Conservation (phyloP, 2,888 invertebrate genomes). For the Brassicogethes aeneus region DNA sequence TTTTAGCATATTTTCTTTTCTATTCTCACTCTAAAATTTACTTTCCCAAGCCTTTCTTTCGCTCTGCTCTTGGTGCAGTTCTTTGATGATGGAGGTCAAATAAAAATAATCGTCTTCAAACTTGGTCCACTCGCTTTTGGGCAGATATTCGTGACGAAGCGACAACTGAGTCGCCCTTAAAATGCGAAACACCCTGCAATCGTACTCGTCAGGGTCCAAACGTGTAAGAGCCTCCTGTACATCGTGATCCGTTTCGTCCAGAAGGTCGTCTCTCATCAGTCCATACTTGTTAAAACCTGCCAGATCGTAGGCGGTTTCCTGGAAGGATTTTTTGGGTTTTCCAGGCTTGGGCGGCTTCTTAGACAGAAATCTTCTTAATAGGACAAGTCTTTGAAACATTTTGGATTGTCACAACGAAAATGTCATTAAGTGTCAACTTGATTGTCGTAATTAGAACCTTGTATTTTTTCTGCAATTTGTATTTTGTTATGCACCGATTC, state of each 20-base stretch:
- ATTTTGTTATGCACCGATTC: too few relatives aligned
- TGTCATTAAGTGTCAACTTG: too few relatives aligned
- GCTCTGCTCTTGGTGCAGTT: neutral
- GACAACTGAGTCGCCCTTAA: neutral
- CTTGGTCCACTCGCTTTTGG: conserved; percentile 1
- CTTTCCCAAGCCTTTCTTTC: neutral
- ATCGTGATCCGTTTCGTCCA: conserved; percentile 44
- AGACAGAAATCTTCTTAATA: too few relatives aligned
- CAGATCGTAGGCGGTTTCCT: conserved; percentile 63
- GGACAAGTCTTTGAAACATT: too few relatives aligned
- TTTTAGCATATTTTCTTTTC: too few relatives aligned
- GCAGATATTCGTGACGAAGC: neutral
- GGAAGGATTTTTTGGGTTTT: too few relatives aligned
- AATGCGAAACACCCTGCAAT: neutral
- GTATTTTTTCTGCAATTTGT: too few relatives aligned
- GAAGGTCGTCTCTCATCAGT: conserved; percentile 67
- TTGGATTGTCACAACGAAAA: too few relatives aligned
- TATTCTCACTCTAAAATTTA: too few relatives aligned
- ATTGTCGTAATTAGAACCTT: too few relatives aligned
- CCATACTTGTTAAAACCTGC: conserved; percentile 74
- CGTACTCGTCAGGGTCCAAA: neutral
- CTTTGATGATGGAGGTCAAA: neutral
- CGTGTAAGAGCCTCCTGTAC: neutral
- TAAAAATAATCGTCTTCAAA: neutral
- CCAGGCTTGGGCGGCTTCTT: too few relatives aligned